Conservation (phyloP, 2,113 vertebrate genomes). For the Arenaria interpres region DNA sequence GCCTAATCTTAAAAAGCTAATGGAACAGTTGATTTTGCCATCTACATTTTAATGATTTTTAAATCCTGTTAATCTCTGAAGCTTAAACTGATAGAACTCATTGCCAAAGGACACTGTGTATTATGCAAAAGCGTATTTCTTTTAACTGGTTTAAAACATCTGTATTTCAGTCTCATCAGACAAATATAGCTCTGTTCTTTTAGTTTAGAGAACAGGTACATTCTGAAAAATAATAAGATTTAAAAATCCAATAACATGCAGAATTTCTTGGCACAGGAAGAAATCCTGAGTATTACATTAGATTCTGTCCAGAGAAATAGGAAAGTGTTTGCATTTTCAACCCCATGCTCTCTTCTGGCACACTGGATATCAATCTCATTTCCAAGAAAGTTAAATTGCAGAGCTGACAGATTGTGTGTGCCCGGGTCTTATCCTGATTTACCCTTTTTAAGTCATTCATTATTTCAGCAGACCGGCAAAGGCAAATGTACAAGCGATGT, state of each 20-base stretch:
- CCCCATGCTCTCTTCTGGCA: not conserved
- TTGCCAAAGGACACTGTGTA: not conserved
- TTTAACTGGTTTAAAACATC: conserved; percentile 3
- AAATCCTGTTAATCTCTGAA: not conserved
- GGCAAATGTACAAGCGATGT: not conserved
- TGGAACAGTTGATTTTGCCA: not conserved
- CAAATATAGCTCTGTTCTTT: not conserved
- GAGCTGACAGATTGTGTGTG: not conserved
- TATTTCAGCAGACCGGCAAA: not conserved
- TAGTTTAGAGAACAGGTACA: not conserved
- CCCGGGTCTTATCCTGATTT: not conserved
- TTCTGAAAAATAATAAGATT: not conserved
- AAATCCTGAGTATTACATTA: not conserved
- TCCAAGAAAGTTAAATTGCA: not conserved
- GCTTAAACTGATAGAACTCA: not conserved
- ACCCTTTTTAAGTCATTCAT: not conserved
- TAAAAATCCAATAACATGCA: not conserved
- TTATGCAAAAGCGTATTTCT: not conserved
- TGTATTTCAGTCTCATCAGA: not conserved
- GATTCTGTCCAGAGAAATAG: not conserved
- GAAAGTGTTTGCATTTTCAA: not conserved
- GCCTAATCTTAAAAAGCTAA: not conserved
- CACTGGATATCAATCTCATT: not conserved
- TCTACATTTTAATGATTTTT: conserved; percentile 3
- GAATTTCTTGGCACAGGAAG: not conserved